Base-by-base conservation (phyloP, 2,113 vertebrate species). In the Henicopernis longicauda region DNA sequence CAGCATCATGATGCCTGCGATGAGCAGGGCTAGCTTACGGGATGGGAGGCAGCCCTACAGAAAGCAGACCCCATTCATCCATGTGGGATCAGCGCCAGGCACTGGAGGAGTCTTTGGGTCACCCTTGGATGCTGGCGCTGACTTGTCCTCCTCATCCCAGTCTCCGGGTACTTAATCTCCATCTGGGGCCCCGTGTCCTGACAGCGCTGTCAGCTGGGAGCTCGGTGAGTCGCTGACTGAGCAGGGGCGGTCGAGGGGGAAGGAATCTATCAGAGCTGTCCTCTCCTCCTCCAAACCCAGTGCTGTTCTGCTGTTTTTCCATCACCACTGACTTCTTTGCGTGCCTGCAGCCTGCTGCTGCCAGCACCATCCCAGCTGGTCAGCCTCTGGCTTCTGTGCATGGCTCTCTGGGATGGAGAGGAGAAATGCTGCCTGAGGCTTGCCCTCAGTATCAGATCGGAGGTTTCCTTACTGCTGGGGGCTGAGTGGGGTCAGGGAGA, bases 161-260 rank as follows among this genome's bases (percentile, higher is more conserved):
- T 10, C 78, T 79, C 49, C 0, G 1, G 38, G 34, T 85, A 25
- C 27, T 62, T n/a, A 4, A 66, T 67, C 47, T 85, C 57, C 9
- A 5, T 36, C 44, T 74, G 52, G 76, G 29, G 2, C 32, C 25
- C 27, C 0, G 0, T 7, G 13, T 44, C 49, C 62, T 52, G 44
- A 13, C n/a, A 62, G 54, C 0, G 0, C 32, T 54, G 42, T 54
- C 40, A 57, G 62, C 50, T 61, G 25, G n/a, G 44, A 91, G 44
- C 72, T 58, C 2, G 1, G 13, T 0, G 1, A 42, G 38, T 27
- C 2, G 1, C 63, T 44, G 73, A 47, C 21, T 0, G 2, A 50
- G 72, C 36, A 72, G 42, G 25, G 42, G 32, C 18, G 13, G 32
- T 32, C 1, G 2, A 57, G 38, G 8, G 1, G 6, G 8, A 7